A percentile compares a stretch with the other conserved stretches of the same genome.
phyloP scores from a whole-genome alignment of 2,797 vertebrate species.

The Knipowitschia caucasica region DNA sequence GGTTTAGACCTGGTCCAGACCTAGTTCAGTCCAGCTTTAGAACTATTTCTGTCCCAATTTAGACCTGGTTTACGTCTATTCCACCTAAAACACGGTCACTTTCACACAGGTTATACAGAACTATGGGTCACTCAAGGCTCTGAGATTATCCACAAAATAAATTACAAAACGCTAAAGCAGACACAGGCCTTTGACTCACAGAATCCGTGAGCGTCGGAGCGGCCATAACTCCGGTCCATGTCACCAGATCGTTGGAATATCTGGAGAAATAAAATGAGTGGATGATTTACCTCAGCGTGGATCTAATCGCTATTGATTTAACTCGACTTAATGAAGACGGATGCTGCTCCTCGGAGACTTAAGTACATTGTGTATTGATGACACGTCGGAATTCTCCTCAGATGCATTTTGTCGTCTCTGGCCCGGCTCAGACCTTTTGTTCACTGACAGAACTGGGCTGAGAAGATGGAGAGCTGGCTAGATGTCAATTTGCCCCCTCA shows the following conservation, averaged over 20 bases:
- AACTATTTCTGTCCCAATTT: too few relatives aligned
- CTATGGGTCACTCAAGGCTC: too few relatives aligned
- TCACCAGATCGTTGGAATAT: neutral
- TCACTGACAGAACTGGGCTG: conserved; percentile 1
- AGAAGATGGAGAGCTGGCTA: neutral
- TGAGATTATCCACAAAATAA: too few relatives aligned
- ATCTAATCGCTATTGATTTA: neutral
- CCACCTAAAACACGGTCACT: too few relatives aligned
- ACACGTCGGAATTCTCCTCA: neutral
- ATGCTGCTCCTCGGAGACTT: neutral
- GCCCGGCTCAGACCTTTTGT: neutral
- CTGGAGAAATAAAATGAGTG: neutral
- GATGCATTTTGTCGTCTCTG: neutral
- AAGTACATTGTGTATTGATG: neutral
- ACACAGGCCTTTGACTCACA: too few relatives aligned
- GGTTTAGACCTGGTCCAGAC: too few relatives aligned
- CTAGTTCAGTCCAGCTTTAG: too few relatives aligned
- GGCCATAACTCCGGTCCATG: too few relatives aligned
- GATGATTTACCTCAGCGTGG: neutral
- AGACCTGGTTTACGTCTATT: too few relatives aligned
- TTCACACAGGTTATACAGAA: too few relatives aligned
- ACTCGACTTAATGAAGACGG: neutral
- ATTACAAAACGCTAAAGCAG: too few relatives aligned
- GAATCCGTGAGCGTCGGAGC: too few relatives aligned
- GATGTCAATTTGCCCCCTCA: neutral